A percentile compares a stretch with the other conserved stretches of the same genome.
These are phyloP conservation scores for Malurus leucopterus DNA, from an alignment of 2,797 vertebrate species.

Conservation along the genomic window DNA sequence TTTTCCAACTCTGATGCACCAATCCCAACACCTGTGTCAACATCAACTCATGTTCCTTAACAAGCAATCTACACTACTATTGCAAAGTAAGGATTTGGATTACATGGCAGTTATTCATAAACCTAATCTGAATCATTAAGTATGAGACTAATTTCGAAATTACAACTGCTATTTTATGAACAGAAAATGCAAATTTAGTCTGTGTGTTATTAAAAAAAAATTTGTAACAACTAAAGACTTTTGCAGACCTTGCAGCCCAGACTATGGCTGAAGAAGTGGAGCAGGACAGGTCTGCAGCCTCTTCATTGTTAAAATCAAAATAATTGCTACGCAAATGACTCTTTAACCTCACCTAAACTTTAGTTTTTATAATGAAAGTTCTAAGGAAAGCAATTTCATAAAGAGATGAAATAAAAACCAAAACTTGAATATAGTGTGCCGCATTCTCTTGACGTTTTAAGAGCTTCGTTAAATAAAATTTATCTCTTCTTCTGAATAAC, in stretches of 20 bases:
- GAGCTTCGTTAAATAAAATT: neutral
- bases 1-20: neutral
- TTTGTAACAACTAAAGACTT: neutral
- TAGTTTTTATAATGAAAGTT: neutral
- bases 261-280: neutral
- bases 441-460: fast-evolving
- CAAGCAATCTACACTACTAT: neutral
- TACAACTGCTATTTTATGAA: neutral
- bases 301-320: neutral
- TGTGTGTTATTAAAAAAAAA: fast-evolving
- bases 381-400: neutral
- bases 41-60: neutral
- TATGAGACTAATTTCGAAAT: neutral
- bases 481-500: neutral
- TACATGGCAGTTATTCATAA: neutral
- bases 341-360: neutral
- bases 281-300: neutral
- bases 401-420: neutral
- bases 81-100: neutral
- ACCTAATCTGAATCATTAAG: neutral
- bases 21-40: neutral
- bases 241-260: neutral
- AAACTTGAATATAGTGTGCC: neutral
- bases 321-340: neutral
- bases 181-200: neutral